These are phyloP conservation scores for Phataginus tetradactyla DNA, from an alignment of 2,797 vertebrate genomes.

Conservation along the genomic window DNA sequence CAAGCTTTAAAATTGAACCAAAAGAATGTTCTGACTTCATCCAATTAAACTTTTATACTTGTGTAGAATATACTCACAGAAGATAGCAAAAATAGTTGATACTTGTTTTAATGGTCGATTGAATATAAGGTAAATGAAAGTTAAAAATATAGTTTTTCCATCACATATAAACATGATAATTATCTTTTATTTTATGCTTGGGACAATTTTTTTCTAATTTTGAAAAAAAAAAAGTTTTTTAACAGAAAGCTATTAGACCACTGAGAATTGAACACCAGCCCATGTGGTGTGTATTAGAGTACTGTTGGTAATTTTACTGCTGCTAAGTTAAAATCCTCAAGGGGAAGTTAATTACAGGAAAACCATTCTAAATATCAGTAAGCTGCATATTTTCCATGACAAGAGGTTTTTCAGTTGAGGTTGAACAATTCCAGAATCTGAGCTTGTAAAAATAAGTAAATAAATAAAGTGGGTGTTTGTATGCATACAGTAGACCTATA, in stretches of 20 bases:
- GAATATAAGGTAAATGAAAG: slow-evolving; percentile 65
- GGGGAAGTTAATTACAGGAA: slow-evolving; percentile 99
- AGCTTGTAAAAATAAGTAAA: slow-evolving; percentile 80
- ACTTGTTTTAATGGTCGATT: slow-evolving; percentile 70
- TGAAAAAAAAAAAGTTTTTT: slow-evolving; percentile 72
- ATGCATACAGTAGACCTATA: slow-evolving; percentile 58
- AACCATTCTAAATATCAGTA: slow-evolving; percentile 99
- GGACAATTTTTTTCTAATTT: slow-evolving; percentile 84
- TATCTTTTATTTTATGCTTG: slow-evolving; percentile 83
- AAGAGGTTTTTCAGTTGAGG: slow-evolving; percentile 92
- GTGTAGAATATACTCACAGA: background rate
- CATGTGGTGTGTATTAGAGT: slow-evolving; percentile 99
- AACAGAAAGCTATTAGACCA: slow-evolving; percentile 83
- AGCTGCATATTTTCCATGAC: slow-evolving; percentile 98
- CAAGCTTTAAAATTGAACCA: slow-evolving; percentile 48
- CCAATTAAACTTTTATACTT: slow-evolving; percentile 54
- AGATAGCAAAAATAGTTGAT: slow-evolving; percentile 44
- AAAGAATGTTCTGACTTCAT: slow-evolving; percentile 52
- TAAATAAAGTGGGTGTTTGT: slow-evolving; percentile 77
- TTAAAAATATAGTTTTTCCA: slow-evolving; percentile 63
- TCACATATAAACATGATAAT: slow-evolving; percentile 78
- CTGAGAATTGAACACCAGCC: slow-evolving; percentile 87
- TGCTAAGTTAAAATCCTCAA: slow-evolving; percentile 99
- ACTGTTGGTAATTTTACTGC: slow-evolving; percentile 99
- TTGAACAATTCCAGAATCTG: slow-evolving; percentile 89